Evolutionary conservation across 2,888 invertebrate genomes (phyloP), one percentile per base, ranked within the genome.

Genomic region (Drosophila fungiperda): DNA sequence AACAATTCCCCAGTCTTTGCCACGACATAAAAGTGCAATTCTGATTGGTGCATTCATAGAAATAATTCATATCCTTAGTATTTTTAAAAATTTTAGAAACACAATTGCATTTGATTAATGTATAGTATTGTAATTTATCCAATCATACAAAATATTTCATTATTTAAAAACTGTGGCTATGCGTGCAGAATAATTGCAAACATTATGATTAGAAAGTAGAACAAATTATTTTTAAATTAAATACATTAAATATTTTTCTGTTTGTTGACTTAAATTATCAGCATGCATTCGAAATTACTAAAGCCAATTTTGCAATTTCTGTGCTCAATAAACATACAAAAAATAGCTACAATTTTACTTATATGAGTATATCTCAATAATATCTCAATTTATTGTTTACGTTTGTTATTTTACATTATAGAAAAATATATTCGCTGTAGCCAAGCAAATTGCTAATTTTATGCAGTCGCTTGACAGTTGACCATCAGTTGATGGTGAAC

Each of bases 401-500:
- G 15, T 53, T 65, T 48, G 26, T 7, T 40, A 58, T 50, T 50
- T 55, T 48, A 42, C 40, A 52, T 52, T 50, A 40, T 17, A 50
- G 49, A 42, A 26, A 42, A 54, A 29, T 50, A 67, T 74, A 68
- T 70, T 62, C 50, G 50, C 57, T 62, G 64, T 53, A 52, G 67
- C 38, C 53, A 32, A 58, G 55, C 65, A 78, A 81, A 82, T 72
- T 64, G 71, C 68, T 36, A 70, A 68, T 54, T 23, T 48, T 38
- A 55, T 58, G 54, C 50, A 52, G 35, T 15, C 26, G 33, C 20
- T 35, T 45, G 6, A 38, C 29, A 70, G 48, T n/a, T 59, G 45
- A 17, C 68, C 68, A 78, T 76, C 83, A 83, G 87, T 83, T 63
- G 68, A 55, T 40, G 29, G 64, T 63, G 49, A 58, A 36, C 77